Percentiles rank a stretch among this genome's conserved stretches.
Evolutionary conservation across 1,140 invertebrate species (phyloP).

Genomic region (Diachasmimorpha longicaudata): DNA sequence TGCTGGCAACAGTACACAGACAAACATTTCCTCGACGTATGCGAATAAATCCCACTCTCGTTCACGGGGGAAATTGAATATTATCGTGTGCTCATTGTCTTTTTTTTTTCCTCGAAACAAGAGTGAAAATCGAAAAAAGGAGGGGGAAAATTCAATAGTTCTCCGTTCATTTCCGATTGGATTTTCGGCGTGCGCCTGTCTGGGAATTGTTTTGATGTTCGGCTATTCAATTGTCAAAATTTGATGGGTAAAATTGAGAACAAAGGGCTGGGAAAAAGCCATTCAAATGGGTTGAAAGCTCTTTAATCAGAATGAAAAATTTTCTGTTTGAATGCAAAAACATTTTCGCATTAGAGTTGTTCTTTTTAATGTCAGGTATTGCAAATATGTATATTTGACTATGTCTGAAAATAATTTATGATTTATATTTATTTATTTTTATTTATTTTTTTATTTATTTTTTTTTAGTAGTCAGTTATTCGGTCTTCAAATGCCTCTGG

Average conservation of each 20-base stretch:
- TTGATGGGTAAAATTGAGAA: neutral
- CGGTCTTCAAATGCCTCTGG: no score
- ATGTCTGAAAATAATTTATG: no score
- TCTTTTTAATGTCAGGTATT: no score
- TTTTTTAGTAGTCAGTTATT: no score
- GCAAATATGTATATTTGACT: no score
- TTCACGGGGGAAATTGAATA: slow-evolving; percentile 52
- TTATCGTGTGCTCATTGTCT: slow-evolving; percentile 40
- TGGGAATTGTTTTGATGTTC: neutral
- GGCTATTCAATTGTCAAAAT: neutral
- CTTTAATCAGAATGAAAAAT: neutral
- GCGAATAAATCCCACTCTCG: neutral
- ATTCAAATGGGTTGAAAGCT: neutral
- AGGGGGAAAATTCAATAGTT: neutral
- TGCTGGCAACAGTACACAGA: neutral
- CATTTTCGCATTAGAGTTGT: no score
- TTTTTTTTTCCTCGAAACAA: neutral
- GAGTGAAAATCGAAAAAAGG: neutral
- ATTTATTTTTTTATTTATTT: no score
- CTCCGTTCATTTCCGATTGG: neutral
- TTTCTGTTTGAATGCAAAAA: no score
- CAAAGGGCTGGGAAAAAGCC: neutral
- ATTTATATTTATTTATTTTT: no score
- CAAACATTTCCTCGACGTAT: neutral
- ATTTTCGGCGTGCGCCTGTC: neutral